Evolutionary conservation across 2,797 vertebrate genomes (phyloP).

Genomic region (Anguilla megastoma): DNA sequence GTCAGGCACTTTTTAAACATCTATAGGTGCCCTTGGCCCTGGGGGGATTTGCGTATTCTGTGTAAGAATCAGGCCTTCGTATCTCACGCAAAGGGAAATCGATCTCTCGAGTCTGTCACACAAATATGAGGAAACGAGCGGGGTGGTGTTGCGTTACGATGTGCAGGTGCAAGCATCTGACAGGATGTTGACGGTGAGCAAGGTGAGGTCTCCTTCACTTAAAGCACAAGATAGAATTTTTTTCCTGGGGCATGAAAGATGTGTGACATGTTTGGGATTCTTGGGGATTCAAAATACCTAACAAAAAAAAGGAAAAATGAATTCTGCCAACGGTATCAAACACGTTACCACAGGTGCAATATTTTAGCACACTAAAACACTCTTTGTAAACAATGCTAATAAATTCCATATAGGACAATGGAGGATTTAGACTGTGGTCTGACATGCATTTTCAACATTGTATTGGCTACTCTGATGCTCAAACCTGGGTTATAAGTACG

Average conservation of each 20-base stretch:
- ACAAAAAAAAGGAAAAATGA: background rate
- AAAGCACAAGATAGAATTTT: slow-evolving; percentile 79
- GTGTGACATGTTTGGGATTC: slow-evolving; percentile 79
- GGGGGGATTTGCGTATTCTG: slow-evolving; percentile 39
- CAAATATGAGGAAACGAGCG: slow-evolving; percentile 72
- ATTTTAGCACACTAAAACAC: background rate
- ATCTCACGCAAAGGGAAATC: slow-evolving; percentile 72
- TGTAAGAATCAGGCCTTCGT: slow-evolving; percentile 55
- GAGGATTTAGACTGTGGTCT: background rate
- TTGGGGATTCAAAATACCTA: slow-evolving; percentile 70
- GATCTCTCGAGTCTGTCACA: slow-evolving; percentile 76
- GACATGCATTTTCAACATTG: background rate
- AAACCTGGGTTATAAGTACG: background rate
- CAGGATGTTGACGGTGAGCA: slow-evolving; percentile 66
- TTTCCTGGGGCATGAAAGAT: slow-evolving; percentile 74
- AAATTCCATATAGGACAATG: background rate
- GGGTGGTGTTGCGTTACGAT: slow-evolving; percentile 68
- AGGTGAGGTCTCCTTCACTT: slow-evolving; percentile 60
- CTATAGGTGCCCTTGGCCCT: slow-evolving; percentile 12
- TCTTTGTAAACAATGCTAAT: background rate
- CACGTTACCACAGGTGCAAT: background rate
- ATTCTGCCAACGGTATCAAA: background rate
- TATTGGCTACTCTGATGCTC: background rate
- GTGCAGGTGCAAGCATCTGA: slow-evolving; percentile 77
- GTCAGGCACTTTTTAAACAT: background rate